Base-by-base conservation (phyloP, 2,113 vertebrate genomes). In the Xyliphius kryptos region DNA sequence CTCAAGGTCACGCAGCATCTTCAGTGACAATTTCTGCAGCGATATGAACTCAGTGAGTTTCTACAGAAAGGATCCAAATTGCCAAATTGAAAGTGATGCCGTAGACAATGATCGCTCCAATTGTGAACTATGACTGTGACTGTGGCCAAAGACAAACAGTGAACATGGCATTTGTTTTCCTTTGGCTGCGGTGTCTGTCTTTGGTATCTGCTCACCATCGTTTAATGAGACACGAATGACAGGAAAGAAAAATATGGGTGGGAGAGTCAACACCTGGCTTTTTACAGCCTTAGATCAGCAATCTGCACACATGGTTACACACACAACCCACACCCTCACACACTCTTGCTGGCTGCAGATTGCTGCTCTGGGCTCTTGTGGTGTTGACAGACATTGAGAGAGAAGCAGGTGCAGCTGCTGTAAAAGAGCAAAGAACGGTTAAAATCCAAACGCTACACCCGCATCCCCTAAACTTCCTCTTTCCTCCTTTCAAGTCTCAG, bases 181-280 rank as follows among this genome's bases (percentile, higher is more conserved):
- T 14, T 32, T 55, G 36, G 36, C 40, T 32, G 40, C 37, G 48
- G 3, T 17, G 21, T n/a, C 21, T 62, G 14, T 43, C n/a, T 16
- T 16, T 58, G 53, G 43, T 65, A 26, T 66, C 38, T 51, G 46
- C 14, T 58, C 37, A 26, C 46, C 46, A 51, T 58, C 37, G n/a
- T 51, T 66, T 38, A 50, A 2, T 26, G n/a, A 50, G 46, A 57
- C 47, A 38, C 44, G 15, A 48, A 49, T 55, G 62, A 37, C 62
- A 64, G 54, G 19, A 19, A 21, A 22, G 37, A 58, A 43, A 66
- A 58, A 51, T 12, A 43, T 46, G 40, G 51, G 61, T 46, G n/a
- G 56, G 46, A n/a, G 20, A 56, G 46, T 66, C 55, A 58, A 51
- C 63, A 66, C 63, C 63, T 66, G 63, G 54, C 63, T 66, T 56